Base-by-base conservation (phyloP, 92 coral and sea anemone genomes). In the Zoanthus gigantus region DNA sequence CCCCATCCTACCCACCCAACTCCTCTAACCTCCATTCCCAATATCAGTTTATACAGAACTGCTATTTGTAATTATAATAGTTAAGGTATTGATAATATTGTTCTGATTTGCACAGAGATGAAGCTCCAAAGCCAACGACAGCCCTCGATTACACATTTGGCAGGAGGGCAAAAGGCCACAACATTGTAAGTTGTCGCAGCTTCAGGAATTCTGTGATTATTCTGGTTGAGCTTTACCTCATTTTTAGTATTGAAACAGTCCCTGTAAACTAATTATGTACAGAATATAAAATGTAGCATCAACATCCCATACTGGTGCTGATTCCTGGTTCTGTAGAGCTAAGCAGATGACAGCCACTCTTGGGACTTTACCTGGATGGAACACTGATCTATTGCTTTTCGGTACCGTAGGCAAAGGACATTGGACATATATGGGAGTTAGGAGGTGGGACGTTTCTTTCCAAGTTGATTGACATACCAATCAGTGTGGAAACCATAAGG, bases 61-160 rank as follows among this genome's bases (percentile, higher is more conserved):
- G 29, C 8, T 34, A 44, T 9, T 18, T n/a, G 2, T 46, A 54
- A 9, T n/a, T 34, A 46, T 0, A 12, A 15, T 18, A 28, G 18
- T 42, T 42, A 37, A 37, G 2, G 2, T 4, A 7, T 17, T 37
- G 13, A 10, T 71, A 6, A 5, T 11, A 45, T 10, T 47, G 56
- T 10, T 16, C 11, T 7, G 10, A 45, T 68, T n/a, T 46, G 44
- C 28, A 50, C 76, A 97, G 99, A 71, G 99, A 97, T 91, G 99
- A 97, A 89, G 87, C 93, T 7, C 99, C 99, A 56, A 97, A 95
- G 71, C 89, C 99, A 15, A 97, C 99, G 0, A 96, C 98, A 69
- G 99, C 98, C 15, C 82, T 97, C 83, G 99, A 95, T 87, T 97
- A 97, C 87, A 97, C 99, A 15, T 97, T 97, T 91, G 99, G 99